Evolutionary conservation across 1,140 invertebrate species (phyloP).

Genomic region (Eriosoma lanigerum): DNA sequence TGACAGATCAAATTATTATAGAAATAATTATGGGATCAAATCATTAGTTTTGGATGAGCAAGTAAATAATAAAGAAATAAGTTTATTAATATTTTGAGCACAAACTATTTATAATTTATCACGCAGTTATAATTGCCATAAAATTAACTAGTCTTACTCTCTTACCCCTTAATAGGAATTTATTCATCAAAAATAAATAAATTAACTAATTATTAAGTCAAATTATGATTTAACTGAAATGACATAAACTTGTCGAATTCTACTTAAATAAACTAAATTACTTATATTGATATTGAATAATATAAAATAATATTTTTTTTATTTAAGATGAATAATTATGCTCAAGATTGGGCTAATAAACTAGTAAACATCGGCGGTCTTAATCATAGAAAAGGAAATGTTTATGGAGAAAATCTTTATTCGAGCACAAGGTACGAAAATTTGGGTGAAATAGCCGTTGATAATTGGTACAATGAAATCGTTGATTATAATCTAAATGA

Average conservation of each 20-base stretch:
- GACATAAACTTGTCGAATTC: no score
- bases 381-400: neutral
- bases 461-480: conserved; percentile 15
- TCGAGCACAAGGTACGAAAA: neutral
- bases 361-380: rapidly evolving
- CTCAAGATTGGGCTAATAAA: conserved; percentile 26
- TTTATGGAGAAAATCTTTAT: conserved; percentile 34
- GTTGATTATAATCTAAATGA: neutral
- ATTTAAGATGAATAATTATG: conserved; percentile 4
- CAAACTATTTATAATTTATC: no score
- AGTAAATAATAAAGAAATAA: neutral
- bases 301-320: no score
- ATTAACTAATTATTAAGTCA: no score
- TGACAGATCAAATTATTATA: neutral
- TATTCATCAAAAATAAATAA: no score
- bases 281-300: no score
- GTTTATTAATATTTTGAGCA: no score
- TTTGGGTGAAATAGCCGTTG: neutral
- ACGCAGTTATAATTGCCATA: no score
- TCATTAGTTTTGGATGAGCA: neutral
- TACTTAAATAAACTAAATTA: no score
- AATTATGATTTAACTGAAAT: no score
- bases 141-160: no score
- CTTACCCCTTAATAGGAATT: no score
- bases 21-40: neutral